These are phyloP conservation scores for Lepidochitona cinerea DNA, from an alignment of 2,888 invertebrate genomes.

Conservation along the genomic window DNA sequence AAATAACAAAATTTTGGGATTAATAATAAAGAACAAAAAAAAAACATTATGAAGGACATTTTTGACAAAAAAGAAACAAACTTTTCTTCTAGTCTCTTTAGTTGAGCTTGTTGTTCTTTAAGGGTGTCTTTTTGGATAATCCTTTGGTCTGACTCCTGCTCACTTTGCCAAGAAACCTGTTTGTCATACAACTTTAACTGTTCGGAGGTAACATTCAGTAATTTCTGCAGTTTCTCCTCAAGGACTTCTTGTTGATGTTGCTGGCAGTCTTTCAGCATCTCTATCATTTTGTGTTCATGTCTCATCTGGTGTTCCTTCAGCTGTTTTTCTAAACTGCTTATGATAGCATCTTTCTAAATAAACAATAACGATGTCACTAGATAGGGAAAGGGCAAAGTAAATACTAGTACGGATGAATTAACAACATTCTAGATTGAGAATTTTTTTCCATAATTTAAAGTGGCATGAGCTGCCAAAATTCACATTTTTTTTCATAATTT, in stretches of 20 bases:
- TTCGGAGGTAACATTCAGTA: not conserved
- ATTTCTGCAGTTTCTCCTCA: not conserved
- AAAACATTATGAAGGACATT: no score
- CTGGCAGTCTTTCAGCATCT: not conserved
- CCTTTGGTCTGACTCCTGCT: slow-evolving; percentile 17
- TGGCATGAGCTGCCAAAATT: no score
- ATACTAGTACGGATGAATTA: no score
- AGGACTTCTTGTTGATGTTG: not conserved
- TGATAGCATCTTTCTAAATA: not conserved
- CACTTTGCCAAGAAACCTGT: slow-evolving; percentile 1
- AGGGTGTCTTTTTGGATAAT: not conserved
- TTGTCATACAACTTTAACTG: not conserved
- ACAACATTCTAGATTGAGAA: no score
- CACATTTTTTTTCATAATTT: no score
- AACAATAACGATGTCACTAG: no score
- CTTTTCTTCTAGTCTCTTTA: slow-evolving; percentile 7
- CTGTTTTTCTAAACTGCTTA: slow-evolving; percentile 25
- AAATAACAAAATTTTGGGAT: no score
- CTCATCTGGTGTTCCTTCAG: slow-evolving; percentile 40
- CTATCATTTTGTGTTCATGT: slow-evolving; percentile 42
- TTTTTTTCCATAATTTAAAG: no score
- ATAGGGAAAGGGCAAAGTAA: no score
- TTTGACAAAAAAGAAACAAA: not conserved
- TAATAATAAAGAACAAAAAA: no score
- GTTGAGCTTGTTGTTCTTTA: not conserved